Percentiles rank a stretch among this genome's conserved stretches.
Evolutionary conservation across 2,113 vertebrate genomes (phyloP).

Genomic region (Plecotus auritus): DNA sequence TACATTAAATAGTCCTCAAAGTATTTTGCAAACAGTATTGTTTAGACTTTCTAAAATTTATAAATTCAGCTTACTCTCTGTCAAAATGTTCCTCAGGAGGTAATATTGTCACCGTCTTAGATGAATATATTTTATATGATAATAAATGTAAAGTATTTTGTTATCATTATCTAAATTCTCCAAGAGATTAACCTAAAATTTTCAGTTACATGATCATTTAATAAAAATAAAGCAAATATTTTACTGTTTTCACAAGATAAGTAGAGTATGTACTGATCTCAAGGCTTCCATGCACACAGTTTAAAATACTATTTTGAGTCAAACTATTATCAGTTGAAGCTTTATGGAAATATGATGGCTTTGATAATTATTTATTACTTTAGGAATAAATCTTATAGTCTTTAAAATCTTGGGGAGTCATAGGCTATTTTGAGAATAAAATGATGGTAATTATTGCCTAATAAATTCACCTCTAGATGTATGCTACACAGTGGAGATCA

Average conservation of each 20-base stretch:
- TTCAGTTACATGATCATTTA: background rate
- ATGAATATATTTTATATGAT: background rate
- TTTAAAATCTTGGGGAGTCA: background rate
- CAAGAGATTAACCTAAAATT: background rate
- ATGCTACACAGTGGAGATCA: background rate
- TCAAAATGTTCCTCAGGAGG: background rate
- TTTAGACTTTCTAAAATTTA: background rate
- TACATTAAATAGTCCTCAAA: background rate
- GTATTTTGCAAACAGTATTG: background rate
- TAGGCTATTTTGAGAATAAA: background rate
- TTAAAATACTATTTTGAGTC: background rate
- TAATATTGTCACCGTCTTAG: background rate
- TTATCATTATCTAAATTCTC: background rate
- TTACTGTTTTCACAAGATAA: background rate
- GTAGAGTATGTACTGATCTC: background rate
- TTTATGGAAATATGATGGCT: background rate
- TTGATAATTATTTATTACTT: background rate
- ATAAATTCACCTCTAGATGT: background rate
- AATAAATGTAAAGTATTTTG: background rate
- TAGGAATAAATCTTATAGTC: background rate
- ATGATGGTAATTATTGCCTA: background rate
- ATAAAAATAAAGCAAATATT: background rate
- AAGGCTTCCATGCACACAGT: background rate
- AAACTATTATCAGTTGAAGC: background rate
- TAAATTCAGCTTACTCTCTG: background rate